Evolutionary conservation across 2,888 invertebrate genomes (phyloP).

Genomic region (Homarus gammarus): DNA sequence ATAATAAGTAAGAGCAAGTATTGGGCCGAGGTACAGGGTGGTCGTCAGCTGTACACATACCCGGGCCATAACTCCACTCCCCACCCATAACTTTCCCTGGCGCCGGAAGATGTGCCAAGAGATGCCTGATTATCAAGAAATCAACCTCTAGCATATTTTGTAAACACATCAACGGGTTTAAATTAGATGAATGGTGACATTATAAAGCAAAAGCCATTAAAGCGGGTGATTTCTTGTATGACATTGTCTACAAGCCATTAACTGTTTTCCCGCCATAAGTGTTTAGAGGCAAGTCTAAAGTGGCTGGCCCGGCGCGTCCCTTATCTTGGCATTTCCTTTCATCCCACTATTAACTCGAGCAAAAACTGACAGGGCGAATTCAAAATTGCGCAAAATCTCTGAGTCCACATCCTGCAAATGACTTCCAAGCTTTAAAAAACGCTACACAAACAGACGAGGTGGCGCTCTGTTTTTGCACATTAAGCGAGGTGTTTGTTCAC

Average conservation of each 20-base stretch:
- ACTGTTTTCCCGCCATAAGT: constrained; percentile 45
- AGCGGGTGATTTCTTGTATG: constrained; percentile 51
- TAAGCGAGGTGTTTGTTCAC: constrained; percentile 6
- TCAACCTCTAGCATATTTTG: constrained; percentile 49
- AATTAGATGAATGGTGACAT: constrained; percentile 38
- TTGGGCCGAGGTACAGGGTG: neutral
- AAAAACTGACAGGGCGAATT: constrained; percentile 52
- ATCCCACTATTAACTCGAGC: constrained; percentile 52
- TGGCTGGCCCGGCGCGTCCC: neutral
- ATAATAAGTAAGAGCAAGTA: neutral
- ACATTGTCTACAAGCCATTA: constrained; percentile 58
- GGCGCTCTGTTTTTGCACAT: constrained; percentile 31
- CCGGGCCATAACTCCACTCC: constrained; percentile 23
- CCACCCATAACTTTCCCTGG: constrained; percentile 2
- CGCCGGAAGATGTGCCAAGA: constrained; percentile 51
- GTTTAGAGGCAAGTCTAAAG: constrained; percentile 40
- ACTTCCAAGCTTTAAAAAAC: constrained; percentile 14
- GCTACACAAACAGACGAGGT: neutral
- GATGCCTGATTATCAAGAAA: constrained; percentile 49
- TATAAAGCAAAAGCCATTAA: constrained; percentile 54
- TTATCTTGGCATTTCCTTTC: constrained; percentile 39
- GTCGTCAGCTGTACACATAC: neutral
- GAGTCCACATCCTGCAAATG: constrained; percentile 29
- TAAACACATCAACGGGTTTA: constrained; percentile 49
- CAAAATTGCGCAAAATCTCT: constrained; percentile 56